Evolutionary conservation across 2,113 vertebrate species (phyloP), one percentile per base, ranked within the genome.

Genomic region (Scolopax mira): DNA sequence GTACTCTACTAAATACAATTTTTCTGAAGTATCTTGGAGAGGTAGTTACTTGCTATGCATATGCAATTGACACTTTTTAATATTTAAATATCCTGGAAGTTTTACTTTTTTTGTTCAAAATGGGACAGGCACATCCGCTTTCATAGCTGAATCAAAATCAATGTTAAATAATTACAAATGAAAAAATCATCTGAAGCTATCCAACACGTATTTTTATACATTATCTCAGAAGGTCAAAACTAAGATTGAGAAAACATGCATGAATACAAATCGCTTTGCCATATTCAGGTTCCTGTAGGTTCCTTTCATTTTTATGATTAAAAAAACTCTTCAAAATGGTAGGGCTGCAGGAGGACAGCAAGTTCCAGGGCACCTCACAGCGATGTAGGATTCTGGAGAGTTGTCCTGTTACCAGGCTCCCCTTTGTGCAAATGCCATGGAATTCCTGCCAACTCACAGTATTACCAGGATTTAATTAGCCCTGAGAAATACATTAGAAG

Each of bases 251-350:
- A 89, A 93, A 95, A 94, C 65, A 88, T 44, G 51, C 67, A 60
- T 7, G 48, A 91, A 88, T 94, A 95, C 79, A 95, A 97, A 97
- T 98, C 93, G 79, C 91, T 95, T 97, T 98, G 96, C 96, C 89
- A 86, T 95, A 65, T 94, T 93, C 90, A 96, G 88, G 12, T 85
- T 95, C 64, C 91, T 97, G 39, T 95, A 83, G 79, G 55, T 95
- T 97, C 93, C 90, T 97, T 96, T 96, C 91, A 83, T 87, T 97
- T 97, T 96, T 92, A 83, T 90, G 92, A 96, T 96, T 96, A 86
- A 79, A 86, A 97, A 96, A 93, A 69, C 91, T 94, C 83, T 89
- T 96, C 39, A 84, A 21, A 90, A 42, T 27, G 21, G 30, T n/a
- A 49, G 61, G n/a, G 23, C 27, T 94, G 28, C 55, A 80, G 71